Evolutionary conservation across 2,113 vertebrate genomes (phyloP).

Genomic region (Actenoides lindsayi): DNA sequence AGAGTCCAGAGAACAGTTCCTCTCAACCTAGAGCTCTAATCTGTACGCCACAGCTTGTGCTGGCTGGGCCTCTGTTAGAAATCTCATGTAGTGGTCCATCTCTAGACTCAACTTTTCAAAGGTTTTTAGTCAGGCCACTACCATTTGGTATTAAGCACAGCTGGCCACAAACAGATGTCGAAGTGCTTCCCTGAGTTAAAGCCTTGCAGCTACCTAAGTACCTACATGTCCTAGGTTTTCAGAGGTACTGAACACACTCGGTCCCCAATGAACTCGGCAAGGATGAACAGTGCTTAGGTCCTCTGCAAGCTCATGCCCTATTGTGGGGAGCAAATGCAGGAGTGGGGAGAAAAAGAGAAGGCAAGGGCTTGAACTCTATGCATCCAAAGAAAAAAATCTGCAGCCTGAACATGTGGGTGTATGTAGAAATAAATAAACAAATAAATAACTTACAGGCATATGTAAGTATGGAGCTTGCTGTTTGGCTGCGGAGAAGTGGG

Average conservation of each 20-base stretch:
- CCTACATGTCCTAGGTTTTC: background rate
- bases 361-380: background rate
- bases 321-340: background rate
- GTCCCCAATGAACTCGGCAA: background rate
- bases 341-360: background rate
- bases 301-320: background rate
- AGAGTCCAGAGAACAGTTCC: background rate
- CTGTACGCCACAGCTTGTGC: background rate
- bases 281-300: background rate
- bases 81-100: background rate
- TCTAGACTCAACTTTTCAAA: background rate
- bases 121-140: background rate
- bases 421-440: background rate
- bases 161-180: background rate
- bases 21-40: background rate
- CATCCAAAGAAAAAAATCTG: background rate
- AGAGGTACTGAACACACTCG: background rate
- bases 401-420: background rate
- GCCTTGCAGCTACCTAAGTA: background rate
- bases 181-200: background rate
- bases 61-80: background rate
- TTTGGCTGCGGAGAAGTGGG: conserved; percentile 40
- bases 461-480: conserved; percentile 5
- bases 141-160: background rate
- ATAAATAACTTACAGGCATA: background rate